Evolutionary conservation across 2,113 vertebrate species (phyloP), one percentile per base, ranked within the genome.

Genomic region (Sylvia atricapilla): DNA sequence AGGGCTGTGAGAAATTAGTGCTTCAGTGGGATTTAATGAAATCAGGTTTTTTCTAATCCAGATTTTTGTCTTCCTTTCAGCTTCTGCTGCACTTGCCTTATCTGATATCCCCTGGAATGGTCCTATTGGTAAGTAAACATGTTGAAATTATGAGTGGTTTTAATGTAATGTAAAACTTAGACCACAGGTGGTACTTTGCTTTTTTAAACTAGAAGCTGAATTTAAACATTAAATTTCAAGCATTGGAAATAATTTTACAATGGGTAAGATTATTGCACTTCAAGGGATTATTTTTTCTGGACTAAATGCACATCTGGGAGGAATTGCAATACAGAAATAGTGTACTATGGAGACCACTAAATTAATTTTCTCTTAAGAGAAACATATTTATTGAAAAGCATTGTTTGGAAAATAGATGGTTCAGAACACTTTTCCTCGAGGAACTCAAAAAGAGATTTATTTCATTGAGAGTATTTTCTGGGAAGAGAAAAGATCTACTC

Each of bases 51-150:
- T 39, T 39, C 83, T 89, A 35, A 96, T 43, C 21, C 18, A n/a
- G 8, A 15, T 64, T 82, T 75, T 76, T 88, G 6, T 79, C 13
- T 74, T 66, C 37, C 15, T 95, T 96, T 68, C 94, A 99, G 99
- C 99, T 31, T 99, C 99, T 41, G 98, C 98, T 84, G 99, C 99
- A 41, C 98, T 99, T 70, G 98, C 99, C 4, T 96, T 99, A 72
- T 99, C 99, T 75, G 99, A 99, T 97, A 99, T 99, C 97, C 99
- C 99, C 30, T 99, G 99, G 99, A 98, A 99, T 83, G 99, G 99
- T 85, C 99, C 99, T 60, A 91, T 99, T 89, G 99, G 99, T 99
- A 96, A 98, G 98, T 83, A 76, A 58, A 11, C 9, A n/a, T 63
- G 81, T 80, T 44, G 35, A 94, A 87, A 64, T 77, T 3, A 33